Evolutionary conservation across 2,888 invertebrate species (phyloP), one percentile per base, ranked within the genome.

Genomic region (Coecobrya sp.): DNA sequence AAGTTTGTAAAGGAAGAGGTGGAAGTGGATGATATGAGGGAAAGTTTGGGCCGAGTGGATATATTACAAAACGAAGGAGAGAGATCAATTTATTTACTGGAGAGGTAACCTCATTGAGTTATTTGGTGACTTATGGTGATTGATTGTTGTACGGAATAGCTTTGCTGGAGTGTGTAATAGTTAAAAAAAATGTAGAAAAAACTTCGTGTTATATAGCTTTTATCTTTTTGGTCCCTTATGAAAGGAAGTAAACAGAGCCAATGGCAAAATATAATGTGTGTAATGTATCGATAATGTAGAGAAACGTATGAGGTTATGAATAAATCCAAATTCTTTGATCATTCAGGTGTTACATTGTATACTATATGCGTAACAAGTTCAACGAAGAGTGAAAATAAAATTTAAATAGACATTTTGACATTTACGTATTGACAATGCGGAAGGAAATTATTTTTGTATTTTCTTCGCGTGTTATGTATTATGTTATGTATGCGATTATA

Each of bases 121-220:
- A 82, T 45, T 76, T 89, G 88, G 65, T 89, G 88, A 89, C 81
- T 89, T 89, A 68, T 81, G 81, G 81, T 89, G 88, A 89, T 89
- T 89, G 88, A 81, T 89, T 30, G 84, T 25, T 52, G 55, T 27
- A 81, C 16, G 10, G 27, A 73, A 45, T 36, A 36, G 36, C 36
- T 70, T 70, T 36, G 27, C 25, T 65, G 65, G 16, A 52, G 52
- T 52, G 65, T 65, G 8, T 27, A 25, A 65, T 68, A 36, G 68
- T 36, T 36, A 16, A 68, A 68, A 30, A 27, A 65, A n/a, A 55
- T 3, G 13, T 11, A 3, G 30, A 10, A 65, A 36, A 68, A 68
- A 0, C 27, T 68, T 16, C 2, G 25, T 13, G 68, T 22, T 10
- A 10, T 76, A n/a, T 22, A 10, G 27, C 30, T 82, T 82, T 55